Base-by-base conservation (phyloP, 2,113 vertebrate species). In the Halcyon senegalensis region DNA sequence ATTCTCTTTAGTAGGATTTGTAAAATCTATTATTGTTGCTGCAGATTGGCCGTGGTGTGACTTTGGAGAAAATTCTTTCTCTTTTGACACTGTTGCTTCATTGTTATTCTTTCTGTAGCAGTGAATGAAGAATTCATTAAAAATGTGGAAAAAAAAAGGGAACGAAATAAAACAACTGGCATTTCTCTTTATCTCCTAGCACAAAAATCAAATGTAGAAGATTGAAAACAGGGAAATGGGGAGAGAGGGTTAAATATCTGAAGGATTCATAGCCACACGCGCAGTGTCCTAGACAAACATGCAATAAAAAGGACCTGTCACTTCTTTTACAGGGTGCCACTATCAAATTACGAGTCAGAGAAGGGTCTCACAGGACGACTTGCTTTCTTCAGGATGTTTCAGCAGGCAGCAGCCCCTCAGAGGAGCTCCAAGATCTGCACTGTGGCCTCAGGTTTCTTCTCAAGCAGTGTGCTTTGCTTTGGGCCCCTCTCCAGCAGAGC, bases 121-220 rank as follows among this genome's bases (percentile, higher is more conserved):
- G 43, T n/a, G 74, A 93, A 97, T 94, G 87, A 97, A 96, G 97
- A 94, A 96, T 87, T 93, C 88, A 97, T 97, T 97, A 91, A 95
- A 97, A 96, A 95, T 10, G 2, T 25, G 43, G 56, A 1, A 2
- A 31, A 76, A 58, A 70, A 77, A 80, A 16, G 14, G 30, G 14
- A 24, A 80, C 46, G 20, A 46, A 89, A 85, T 27, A 53, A 88
- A 77, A 44, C 16, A 30, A 48, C 35, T 2, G 9, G 35, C 37
- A 69, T 93, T 90, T 63, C 33, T 80, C 10, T 41, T 66, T n/a
- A 4, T 85, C 78, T 89, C 67, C 41, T 58, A 62, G 68, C 37
- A 83, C 46, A 85, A 74, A 93, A 84, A 84, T 50, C 24, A 89
- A 93, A 82, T 5, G 31, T 46, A 51, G 63, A 67, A 79, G 66